Percentiles rank a stretch among this genome's conserved stretches.
phyloP scores from a whole-genome alignment of 2,113 vertebrate genomes.

The Mionectes macconnelli region DNA sequence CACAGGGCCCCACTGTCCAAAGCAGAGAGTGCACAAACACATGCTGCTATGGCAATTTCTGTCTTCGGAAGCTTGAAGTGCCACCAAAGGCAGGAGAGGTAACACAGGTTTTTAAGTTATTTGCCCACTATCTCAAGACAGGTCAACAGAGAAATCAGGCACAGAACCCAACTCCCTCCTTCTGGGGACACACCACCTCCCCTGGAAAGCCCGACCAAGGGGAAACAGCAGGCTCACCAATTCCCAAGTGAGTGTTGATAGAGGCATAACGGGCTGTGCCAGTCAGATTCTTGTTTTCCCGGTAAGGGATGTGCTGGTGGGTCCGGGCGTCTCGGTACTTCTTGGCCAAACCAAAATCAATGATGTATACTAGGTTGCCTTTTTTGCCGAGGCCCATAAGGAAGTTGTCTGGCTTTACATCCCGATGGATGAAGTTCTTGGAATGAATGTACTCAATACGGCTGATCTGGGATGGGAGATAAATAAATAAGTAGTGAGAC shows the following conservation, averaged over 20 bases:
- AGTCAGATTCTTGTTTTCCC: constrained; percentile 98
- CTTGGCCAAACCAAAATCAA: constrained; percentile 96
- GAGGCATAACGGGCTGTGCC: constrained; percentile 96
- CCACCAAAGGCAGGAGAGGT: neutral
- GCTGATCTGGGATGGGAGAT: constrained; percentile 80
- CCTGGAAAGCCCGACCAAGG: neutral
- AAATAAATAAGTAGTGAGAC: neutral
- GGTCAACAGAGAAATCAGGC: neutral
- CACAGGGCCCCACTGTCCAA: neutral
- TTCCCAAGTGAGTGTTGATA: constrained; percentile 96
- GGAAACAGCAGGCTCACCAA: constrained; percentile 77
- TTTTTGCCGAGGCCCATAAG: constrained; percentile 98
- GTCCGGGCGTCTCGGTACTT: constrained; percentile 95
- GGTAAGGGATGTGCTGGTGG: constrained; percentile 97
- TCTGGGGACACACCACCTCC: neutral
- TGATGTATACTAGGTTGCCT: constrained; percentile 97
- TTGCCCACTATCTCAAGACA: neutral
- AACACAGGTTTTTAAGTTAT: neutral
- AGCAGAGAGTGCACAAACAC: neutral
- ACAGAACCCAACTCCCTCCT: neutral
- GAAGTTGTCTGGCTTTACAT: constrained; percentile 97
- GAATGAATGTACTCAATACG: constrained; percentile 98
- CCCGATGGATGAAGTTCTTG: constrained; percentile 97
- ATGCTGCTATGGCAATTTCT: neutral
- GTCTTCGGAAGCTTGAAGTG: neutral